Conservation (phyloP, 2,113 vertebrate species). For the Corvus hawaiiensis region DNA sequence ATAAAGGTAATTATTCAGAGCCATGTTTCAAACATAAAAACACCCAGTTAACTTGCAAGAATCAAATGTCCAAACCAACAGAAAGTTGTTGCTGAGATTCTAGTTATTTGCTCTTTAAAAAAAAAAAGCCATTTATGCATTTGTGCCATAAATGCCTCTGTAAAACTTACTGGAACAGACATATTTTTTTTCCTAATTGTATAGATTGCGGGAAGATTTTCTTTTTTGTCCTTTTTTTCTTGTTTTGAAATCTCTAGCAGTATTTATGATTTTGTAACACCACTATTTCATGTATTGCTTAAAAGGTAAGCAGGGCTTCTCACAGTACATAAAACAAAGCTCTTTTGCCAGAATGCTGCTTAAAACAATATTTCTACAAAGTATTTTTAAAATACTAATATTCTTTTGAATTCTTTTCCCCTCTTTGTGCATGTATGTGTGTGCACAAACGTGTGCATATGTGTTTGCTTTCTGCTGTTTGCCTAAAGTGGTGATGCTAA, state of each 20-base stretch:
- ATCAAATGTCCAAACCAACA: not conserved
- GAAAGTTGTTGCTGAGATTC: not conserved
- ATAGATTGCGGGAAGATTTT: not conserved
- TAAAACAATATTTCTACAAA: not conserved
- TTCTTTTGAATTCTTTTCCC: not conserved
- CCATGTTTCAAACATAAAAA: not conserved
- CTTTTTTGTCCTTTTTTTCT: not conserved
- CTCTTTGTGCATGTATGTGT: not conserved
- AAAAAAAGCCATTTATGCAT: fast-evolving
- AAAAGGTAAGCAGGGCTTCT: not conserved
- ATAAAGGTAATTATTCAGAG: not conserved
- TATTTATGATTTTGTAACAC: not conserved
- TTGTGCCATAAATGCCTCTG: not conserved
- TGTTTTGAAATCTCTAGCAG: not conserved
- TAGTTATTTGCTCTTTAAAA: not conserved
- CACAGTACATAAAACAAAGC: not conserved
- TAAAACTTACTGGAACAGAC: not conserved
- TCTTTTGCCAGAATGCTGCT: not conserved
- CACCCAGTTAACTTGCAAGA: not conserved
- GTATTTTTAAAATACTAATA: not conserved
- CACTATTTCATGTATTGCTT: not conserved
- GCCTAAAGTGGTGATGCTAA: not conserved
- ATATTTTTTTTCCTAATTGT: not conserved
- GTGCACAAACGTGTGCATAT: fast-evolving
- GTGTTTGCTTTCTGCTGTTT: not conserved